Percentiles rank a stretch among this genome's conserved stretches.
Evolutionary conservation across 2,797 vertebrate species (phyloP).

Genomic region (Eulemur mongoz): DNA sequence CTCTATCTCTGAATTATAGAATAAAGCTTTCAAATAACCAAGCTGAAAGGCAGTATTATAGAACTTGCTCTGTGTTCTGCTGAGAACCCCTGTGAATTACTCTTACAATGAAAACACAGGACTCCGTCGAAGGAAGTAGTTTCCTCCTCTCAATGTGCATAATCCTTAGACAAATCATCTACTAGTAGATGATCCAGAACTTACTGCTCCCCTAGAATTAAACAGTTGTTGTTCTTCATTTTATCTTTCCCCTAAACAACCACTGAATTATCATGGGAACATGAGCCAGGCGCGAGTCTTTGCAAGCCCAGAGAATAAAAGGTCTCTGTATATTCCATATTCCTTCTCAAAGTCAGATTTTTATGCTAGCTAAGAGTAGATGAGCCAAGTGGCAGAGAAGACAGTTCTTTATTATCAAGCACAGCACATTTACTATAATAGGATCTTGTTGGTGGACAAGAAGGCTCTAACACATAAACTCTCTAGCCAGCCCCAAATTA

Average conservation of each 20-base stretch:
- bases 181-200: not conserved
- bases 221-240: not conserved
- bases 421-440: not conserved
- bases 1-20: not conserved
- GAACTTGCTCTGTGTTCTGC: not conserved
- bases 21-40: not conserved
- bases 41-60: not conserved
- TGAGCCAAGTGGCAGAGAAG: not conserved
- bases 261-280: not conserved
- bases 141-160: not conserved
- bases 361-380: not conserved
- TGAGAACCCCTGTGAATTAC: not conserved
- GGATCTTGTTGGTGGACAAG: not conserved
- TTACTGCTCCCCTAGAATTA: not conserved
- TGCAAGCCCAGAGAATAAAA: not conserved
- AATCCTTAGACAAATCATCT: not conserved
- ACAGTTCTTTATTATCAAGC: not conserved
- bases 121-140: not conserved
- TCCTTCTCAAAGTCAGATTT: not conserved
- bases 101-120: not conserved
- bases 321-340: not conserved
- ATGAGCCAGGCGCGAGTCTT: not conserved
- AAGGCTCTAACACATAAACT: not conserved
- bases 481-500: not conserved
- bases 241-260: conserved; percentile 12